A percentile compares a stretch with the other conserved stretches of the same genome.
Conservation (phyloP, 2,113 vertebrate species). For the Thermophis baileyi region DNA sequence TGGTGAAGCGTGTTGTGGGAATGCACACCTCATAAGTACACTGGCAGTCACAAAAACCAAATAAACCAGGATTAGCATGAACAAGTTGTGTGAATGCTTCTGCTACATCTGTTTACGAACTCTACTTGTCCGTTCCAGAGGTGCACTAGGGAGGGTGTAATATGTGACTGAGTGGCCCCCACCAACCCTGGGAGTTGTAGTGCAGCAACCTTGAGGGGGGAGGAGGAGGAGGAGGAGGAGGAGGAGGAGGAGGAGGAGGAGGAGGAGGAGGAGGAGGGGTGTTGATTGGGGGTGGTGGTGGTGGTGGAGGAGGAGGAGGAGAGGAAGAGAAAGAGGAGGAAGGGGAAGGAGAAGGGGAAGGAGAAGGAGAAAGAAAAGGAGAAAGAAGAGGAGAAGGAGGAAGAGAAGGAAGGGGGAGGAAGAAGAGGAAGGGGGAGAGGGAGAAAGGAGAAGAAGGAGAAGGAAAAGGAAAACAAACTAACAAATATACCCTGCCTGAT, state of each 20-base stretch:
- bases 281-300: too few relatives aligned
- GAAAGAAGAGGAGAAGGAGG: not conserved
- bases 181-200: not conserved
- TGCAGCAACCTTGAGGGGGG: not conserved
- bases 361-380: too few relatives aligned
- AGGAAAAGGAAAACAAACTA: fast-evolving
- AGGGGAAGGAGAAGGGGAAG: fast-evolving
- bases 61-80: not conserved
- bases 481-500: not conserved
- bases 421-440: too few relatives aligned
- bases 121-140: not conserved
- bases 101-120: not conserved
- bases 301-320: too few relatives aligned
- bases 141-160: not conserved
- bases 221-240: too few relatives aligned
- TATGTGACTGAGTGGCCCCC: not conserved
- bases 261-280: too few relatives aligned
- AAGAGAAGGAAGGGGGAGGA: too few relatives aligned
- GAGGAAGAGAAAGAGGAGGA: fast-evolving
- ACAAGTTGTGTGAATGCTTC: not conserved
- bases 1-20: not conserved
- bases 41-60: not conserved
- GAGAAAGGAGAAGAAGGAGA: fast-evolving
- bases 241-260: too few relatives aligned
- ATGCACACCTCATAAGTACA: not conserved